Conservation (phyloP, 2,888 invertebrate species). For the Epirrhoe alternata region DNA sequence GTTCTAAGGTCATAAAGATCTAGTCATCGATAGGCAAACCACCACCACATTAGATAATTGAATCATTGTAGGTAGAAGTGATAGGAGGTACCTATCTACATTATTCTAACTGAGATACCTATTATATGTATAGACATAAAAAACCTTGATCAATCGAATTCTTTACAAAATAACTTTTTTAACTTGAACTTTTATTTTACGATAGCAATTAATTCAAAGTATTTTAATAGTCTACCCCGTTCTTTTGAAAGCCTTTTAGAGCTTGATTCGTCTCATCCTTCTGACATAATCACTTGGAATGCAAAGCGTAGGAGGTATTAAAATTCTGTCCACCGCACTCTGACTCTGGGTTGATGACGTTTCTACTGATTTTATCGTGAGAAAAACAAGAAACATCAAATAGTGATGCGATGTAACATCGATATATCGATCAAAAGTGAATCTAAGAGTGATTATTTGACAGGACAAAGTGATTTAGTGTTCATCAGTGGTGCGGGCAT, state of each 20-base stretch:
- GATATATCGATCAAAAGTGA: slow-evolving; percentile 26
- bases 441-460: slow-evolving; percentile 22
- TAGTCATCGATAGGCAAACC: no score
- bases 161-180: no score
- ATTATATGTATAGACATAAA: no score
- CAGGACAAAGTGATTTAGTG: slow-evolving; percentile 38
- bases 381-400: slow-evolving; percentile 27
- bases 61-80: no score
- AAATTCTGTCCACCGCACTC: slow-evolving; percentile 32
- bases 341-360: slow-evolving; percentile 28
- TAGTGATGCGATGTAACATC: slow-evolving; percentile 30
- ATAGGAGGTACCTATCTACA: no score
- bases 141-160: no score
- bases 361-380: slow-evolving; percentile 36
- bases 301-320: slow-evolving; percentile 41
- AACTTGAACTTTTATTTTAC: no score
- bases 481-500: slow-evolving; percentile 65
- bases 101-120: no score
- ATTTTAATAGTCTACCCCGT: not conserved
- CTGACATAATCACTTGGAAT: slow-evolving; percentile 25
- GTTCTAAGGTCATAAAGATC: no score
- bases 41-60: no score
- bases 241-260: not conserved
- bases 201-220: no score
- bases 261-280: slow-evolving; percentile 12